phyloP scores from a whole-genome alignment of 2,888 invertebrate genomes.

The Busseola fusca region DNA sequence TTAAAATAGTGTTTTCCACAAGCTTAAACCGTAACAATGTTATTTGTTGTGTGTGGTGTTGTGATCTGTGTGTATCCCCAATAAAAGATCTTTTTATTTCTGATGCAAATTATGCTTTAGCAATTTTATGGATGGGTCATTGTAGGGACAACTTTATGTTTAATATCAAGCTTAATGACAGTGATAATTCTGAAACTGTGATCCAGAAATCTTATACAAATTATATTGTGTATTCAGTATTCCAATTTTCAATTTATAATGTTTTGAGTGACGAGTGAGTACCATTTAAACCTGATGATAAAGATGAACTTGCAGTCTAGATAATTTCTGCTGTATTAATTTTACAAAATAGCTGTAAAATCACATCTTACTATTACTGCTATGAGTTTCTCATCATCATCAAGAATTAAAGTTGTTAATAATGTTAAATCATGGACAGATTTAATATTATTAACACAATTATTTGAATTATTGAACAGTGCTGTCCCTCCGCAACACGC shows the following conservation, averaged over 20 bases:
- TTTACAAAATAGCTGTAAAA: not conserved
- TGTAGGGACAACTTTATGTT: not conserved
- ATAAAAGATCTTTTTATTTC: too few relatives aligned
- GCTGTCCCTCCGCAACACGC: slow-evolving; percentile 97
- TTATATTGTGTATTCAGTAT: not conserved
- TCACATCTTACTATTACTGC: not conserved
- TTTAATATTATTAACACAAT: not conserved
- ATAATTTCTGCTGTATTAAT: not conserved
- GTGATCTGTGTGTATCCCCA: not conserved
- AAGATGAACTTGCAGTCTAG: not conserved
- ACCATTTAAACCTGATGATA: not conserved
- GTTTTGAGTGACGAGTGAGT: too few relatives aligned
- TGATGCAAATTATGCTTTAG: not conserved
- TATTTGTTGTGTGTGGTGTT: not conserved
- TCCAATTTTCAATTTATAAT: not conserved
- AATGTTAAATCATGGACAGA: too few relatives aligned
- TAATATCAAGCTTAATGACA: not conserved
- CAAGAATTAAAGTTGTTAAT: not conserved
- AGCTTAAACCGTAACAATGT: too few relatives aligned
- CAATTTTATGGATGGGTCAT: not conserved
- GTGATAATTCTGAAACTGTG: not conserved
- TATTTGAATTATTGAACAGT: slow-evolving; percentile 86
- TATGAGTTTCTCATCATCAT: not conserved
- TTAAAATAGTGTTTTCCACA: not conserved
- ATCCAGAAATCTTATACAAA: too few relatives aligned